A percentile compares a stretch with the other conserved stretches of the same genome.
Conservation (phyloP, 2,113 vertebrate species). For the Leiothrix lutea region DNA sequence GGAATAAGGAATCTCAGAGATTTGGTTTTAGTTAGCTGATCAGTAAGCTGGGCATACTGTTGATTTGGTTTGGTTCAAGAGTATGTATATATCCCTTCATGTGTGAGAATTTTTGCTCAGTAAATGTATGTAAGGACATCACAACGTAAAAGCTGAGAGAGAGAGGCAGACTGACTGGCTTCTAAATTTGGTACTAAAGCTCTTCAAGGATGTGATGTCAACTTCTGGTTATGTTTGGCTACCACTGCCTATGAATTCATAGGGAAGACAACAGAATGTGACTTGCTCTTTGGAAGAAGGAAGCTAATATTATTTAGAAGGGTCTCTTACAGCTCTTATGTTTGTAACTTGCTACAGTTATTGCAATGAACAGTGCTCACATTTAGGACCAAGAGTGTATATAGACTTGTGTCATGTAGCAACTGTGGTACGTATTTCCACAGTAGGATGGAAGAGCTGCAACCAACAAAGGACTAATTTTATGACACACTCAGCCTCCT, state of each 20-base stretch:
- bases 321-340: background rate
- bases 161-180: background rate
- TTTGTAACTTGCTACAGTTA: background rate
- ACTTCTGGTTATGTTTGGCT: background rate
- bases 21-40: background rate
- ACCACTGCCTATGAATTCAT: background rate
- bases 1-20: background rate
- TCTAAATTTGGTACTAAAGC: background rate
- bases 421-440: background rate
- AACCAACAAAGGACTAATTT: background rate
- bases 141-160: background rate
- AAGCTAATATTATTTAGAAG: background rate
- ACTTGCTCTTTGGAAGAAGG: background rate
- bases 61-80: background rate
- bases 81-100: background rate
- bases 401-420: background rate
- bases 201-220: background rate
- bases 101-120: background rate
- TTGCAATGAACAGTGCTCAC: background rate
- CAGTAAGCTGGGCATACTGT: background rate
- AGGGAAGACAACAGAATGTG: background rate
- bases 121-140: background rate
- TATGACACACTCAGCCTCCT: background rate
- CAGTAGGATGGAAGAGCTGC: background rate
- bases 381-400: background rate